A percentile compares a stretch with the other conserved stretches of the same genome.
These are phyloP conservation scores for Xenopus borealis DNA, from an alignment of 2,113 vertebrate species.

Conservation along the genomic window DNA sequence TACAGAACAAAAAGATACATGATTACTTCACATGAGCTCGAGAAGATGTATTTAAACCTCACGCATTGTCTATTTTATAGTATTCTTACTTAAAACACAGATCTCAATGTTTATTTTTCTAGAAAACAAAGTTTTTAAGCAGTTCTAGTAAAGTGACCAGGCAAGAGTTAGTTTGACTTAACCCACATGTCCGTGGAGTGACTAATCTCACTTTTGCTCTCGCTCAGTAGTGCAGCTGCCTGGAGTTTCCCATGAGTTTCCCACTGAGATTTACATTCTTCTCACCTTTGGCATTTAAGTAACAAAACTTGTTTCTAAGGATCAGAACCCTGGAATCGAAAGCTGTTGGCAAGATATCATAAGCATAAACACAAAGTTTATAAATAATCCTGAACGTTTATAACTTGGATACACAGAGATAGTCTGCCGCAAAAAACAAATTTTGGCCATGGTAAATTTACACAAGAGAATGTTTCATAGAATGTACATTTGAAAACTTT, in stretches of 20 bases:
- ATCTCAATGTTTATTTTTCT: constrained; percentile 2
- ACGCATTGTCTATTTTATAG: neutral
- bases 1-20: too few species aligned
- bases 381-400: constrained; percentile 46
- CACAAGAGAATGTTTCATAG: constrained; percentile 25
- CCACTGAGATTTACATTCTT: constrained; percentile 42
- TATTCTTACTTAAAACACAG: neutral
- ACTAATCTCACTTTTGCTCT: constrained; percentile 39
- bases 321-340: constrained; percentile 36
- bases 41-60: neutral
- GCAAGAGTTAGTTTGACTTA: constrained; percentile 19
- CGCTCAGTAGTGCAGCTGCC: constrained; percentile 26
- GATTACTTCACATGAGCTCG: too few species aligned
- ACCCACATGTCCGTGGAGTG: constrained; percentile 40
- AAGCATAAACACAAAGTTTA: constrained; percentile 42
- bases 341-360: constrained; percentile 44
- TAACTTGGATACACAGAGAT: constrained; percentile 43
- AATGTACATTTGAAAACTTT: constrained; percentile 29
- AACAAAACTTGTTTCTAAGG: constrained; percentile 42
- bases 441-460: constrained; percentile 39
- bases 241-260: constrained; percentile 44
- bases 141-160: constrained; percentile 13
- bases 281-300: constrained; percentile 47
- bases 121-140: neutral
- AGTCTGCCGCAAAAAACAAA: constrained; percentile 25